Base-by-base conservation (phyloP, 1,140 invertebrate genomes). In the Nasonia vitripennis region DNA sequence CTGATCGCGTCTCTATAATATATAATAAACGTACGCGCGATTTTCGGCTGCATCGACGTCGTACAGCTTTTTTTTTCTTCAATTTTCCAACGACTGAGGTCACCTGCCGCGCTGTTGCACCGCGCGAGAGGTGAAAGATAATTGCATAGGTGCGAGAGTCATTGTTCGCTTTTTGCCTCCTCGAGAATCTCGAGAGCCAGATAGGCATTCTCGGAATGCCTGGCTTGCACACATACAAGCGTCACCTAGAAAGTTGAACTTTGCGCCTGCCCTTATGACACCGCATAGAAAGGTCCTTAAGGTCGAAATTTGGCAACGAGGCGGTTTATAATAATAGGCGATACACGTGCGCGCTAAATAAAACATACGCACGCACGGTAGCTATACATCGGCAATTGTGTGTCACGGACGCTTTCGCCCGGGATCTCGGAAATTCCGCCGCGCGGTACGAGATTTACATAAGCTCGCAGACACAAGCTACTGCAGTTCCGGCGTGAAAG, bases 1-100 rank as follows among this genome's bases (percentile, higher is more conserved):
- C 17, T 88, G 87, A 89, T 91, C 90, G 34, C 34, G 34, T 7
- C 1, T 45, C 6, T 20, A 6, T 90, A 87, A 89, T 90, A 87
- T 87, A 83, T 86, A n/a, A n/a, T n/a, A n/a, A n/a, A 84, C 87
- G 0, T 34, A 31, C 68, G 23, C 23, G 2, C 17, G 55, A 62
- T n/a, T 62, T 62, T 62, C 55, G 55, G 55, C 55, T 62, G 34
- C 3, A 37, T 2, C 1, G 10, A 10, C 41, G 6, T 9, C 9
- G 41, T 51, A 51, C 12, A 48, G 48, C 10, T 4, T 51, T 51
- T 4, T 51, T 51, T 17, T 51, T 51, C 4, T 51, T 17, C 2
- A 45, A 45, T 45, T 45, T 45, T 10, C 41, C 6, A 45, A 45
- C 41, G 41, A 10, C 41, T 45, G 14, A 51, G 48, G 48, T 51